Evolutionary conservation across 2,113 vertebrate species (phyloP), one percentile per base, ranked within the genome.

Genomic region (Protomyctophum bolini): DNA sequence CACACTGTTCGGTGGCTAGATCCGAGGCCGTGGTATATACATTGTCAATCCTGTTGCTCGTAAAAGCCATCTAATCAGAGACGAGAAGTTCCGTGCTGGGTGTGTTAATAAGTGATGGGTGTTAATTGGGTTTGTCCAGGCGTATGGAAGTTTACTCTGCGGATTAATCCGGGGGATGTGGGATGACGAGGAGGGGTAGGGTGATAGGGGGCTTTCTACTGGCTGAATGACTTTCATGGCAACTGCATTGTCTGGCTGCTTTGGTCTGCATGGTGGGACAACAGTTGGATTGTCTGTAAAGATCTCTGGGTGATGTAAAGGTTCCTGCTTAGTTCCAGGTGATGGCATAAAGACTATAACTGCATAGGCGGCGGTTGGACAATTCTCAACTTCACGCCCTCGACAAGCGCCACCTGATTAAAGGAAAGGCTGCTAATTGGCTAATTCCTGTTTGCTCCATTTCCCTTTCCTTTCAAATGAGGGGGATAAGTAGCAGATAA

Each of bases 111-210:
- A 86, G 83, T 78, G 80, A 76, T 46, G 72, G 73, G 62, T 77
- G 80, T 81, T 89, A 88, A 88, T 88, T 76, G 81, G 79, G 83
- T 86, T 82, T 80, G 85, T 85, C 85, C 82, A 77, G 80, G 76
- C 86, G 74, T 82, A 78, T 81, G 88, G 79, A 84, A 82, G 79
- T 83, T 74, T 71, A 81, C 72, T 80, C 55, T 73, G 15, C 75
- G 75, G 66, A 82, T 85, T 83, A 73, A 57, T 71, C 65, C 60
- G 8, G 6, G 33, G 77, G 79, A 76, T 58, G 75, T 73, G 60
- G 67, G 77, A 70, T 48, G 66, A 78, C 56, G 47, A 21, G 62
- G 67, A n/a, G 28, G 0, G 41, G 71, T 51, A 14, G 68, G 63
- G 10, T 29, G 29, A 48, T 57, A 55, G 47, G 46, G 0, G 15